Conservation (phyloP, 2,888 invertebrate species). For the Brachypalpus laphriformis region DNA sequence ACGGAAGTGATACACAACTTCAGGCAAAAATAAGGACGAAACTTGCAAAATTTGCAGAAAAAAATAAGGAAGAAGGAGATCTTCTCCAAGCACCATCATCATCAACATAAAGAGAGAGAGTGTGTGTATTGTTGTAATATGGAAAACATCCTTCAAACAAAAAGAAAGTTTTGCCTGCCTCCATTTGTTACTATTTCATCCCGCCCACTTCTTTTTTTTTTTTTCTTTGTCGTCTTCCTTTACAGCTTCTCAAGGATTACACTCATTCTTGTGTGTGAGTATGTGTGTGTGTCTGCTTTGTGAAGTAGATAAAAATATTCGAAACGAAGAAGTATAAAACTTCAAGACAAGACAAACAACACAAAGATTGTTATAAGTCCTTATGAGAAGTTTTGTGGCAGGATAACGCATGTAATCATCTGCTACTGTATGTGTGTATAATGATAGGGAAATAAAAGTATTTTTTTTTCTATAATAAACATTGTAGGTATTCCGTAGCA, state of each 20-base stretch:
- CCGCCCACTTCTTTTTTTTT: neutral
- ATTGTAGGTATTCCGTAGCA: neutral
- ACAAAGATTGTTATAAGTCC: slow-evolving; percentile 29
- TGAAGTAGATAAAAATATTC: slow-evolving; percentile 27
- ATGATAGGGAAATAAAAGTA: neutral
- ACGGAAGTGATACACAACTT: slow-evolving; percentile 19
- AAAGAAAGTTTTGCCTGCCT: slow-evolving; percentile 24
- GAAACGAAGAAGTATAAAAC: neutral
- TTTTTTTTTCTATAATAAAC: neutral
- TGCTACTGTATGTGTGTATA: neutral
- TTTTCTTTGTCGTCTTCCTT: neutral
- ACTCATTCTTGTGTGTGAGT: too few species aligned
- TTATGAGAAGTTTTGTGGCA: slow-evolving; percentile 20
- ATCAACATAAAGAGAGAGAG: neutral
- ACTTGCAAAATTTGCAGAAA: slow-evolving; percentile 38
- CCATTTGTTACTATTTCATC: slow-evolving; percentile 19
- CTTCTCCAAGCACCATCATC: slow-evolving; percentile 5
- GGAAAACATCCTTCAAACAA: slow-evolving; percentile 48
- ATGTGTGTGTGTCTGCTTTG: slow-evolving; percentile 13
- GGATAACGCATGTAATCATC: slow-evolving; percentile 20
- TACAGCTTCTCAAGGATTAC: slow-evolving; percentile 30
- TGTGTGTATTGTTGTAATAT: slow-evolving; percentile 48
- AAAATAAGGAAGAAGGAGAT: neutral
- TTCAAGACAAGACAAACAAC: neutral
- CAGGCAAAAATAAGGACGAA: slow-evolving; percentile 11